Conservation (phyloP, 2,888 invertebrate species). For the Nasonovia ribisnigri region DNA sequence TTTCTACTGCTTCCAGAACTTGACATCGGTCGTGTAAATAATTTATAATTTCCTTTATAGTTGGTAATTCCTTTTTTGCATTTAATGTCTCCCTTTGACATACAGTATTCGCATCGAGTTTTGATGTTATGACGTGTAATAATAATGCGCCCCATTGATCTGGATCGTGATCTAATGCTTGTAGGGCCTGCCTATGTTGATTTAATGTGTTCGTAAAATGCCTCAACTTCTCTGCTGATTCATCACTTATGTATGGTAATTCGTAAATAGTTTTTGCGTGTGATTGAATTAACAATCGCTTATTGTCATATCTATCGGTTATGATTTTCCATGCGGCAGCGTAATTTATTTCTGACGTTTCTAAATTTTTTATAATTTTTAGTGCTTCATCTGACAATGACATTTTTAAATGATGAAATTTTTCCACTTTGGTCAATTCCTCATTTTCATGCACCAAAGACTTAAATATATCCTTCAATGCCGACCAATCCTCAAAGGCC, state of each 20-base stretch:
- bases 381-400: neutral
- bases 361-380: slow-evolving; percentile 25
- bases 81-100: slow-evolving; percentile 3
- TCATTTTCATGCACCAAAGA: slow-evolving; percentile 6
- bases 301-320: neutral
- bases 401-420: neutral
- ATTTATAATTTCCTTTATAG: neutral
- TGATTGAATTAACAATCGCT: neutral
- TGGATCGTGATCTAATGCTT: neutral
- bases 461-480: neutral
- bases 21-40: neutral
- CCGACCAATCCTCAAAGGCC: slow-evolving; percentile 1
- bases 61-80: neutral
- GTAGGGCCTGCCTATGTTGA: neutral
- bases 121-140: neutral
- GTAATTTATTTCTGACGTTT: neutral
- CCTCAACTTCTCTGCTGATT: neutral
- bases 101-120: neutral
- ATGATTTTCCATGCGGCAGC: neutral
- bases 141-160: neutral
- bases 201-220: neutral
- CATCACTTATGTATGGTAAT: neutral
- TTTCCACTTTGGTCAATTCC: neutral
- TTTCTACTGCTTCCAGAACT: neutral
- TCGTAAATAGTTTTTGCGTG: neutral